Evolutionary conservation across 2,888 invertebrate genomes (phyloP), one percentile per base, ranked within the genome.

Genomic region (Eupithecia pulchellata): DNA sequence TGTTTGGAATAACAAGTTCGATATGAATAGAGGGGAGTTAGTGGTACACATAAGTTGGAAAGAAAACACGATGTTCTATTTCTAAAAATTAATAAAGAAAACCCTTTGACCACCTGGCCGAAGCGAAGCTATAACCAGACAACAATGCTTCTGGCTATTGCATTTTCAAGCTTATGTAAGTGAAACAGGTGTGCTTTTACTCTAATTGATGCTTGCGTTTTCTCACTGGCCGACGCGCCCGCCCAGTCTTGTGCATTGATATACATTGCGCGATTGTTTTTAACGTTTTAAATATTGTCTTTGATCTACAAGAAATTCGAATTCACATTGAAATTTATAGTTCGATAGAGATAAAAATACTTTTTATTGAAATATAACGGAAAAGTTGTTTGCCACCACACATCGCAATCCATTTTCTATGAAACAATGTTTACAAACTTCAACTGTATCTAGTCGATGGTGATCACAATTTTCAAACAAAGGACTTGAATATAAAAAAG

Each of bases 181-280:
- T 47, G 42, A 20, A 47, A 47, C 42, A 20, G 42, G 42, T 47
- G 9, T 47, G 42, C n/a, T 47, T 47, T 47, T 47, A 77, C 75
- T 75, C 64, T 39, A 75, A 70, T 60, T 63, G 52, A 72, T 74
- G 78, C 75, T 73, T 73, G 68, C 65, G 61, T 63, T 71, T 68
- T 65, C 66, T 29, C 58, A 20, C 64, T 68, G 68, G 55, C 25
- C 47, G 6, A n/a, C 42, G 42, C n/a, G n/a, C 42, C 42, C 42
- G 42, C n/a, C 42, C 42, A 6, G 42, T 42, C 42, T 42, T 42
- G 42, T 8, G 6, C 2, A 20, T 47, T 47, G 42, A 9, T 47
- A n/a, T n/a, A 42, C 42, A 42, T 42, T 42, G 42, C 42, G n/a
- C 9, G 42, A 2, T 1, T 3, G 42, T 42, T 42, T 8, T 4